Base-by-base conservation (phyloP, 2,797 vertebrate species). In the Xyrichtys novacula region DNA sequence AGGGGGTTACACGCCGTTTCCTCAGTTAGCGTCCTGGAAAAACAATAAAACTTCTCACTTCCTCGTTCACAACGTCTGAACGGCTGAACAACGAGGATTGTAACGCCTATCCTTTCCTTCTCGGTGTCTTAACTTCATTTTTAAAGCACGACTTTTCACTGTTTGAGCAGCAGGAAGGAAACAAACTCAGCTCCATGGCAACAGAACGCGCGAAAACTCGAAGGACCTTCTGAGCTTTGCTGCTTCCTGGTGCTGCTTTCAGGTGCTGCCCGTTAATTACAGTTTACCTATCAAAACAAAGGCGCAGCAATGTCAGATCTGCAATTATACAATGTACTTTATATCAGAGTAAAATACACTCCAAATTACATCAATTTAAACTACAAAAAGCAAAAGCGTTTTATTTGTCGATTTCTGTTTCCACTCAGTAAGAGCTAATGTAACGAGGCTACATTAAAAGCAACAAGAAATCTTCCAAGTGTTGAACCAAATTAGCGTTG, bases 181-280 rank as follows among this genome's bases (percentile, higher is more conserved):
- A 79, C 76, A 69, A 81, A 75, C 47, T 74, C 46, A 50, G 71
- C 79, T 78, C 92, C 84, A 91, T 94, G 76, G 89, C 71, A 92
- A 93, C 93, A 47, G 65, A 69, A 84, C 79, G 78, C 78, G 39
- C 22, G 36, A 28, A 70, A 76, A 84, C 60, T 47, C 66, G 72
- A 56, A 57, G 38, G 43, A 57, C 36, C 23, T 26, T 46, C 4
- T 20, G 34, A n/a, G 19, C 34, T 23, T 54, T 54, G 44, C 48
- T 36, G 17, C n/a, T 34, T 54, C 32, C 39, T 16, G 17, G 14
- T 71, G 79, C 31, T 73, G 78, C 82, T 1, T 85, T 87, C 83
- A 83, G 0, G 64, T 40, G n/a, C 76, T 15, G 39, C 71, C 76
- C 70, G 74, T 60, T 6, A 43, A 80, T 55, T 0, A 17, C 34